A percentile compares a stretch with the other conserved stretches of the same genome.
Evolutionary conservation across 2,113 vertebrate genomes (phyloP).

Genomic region (Thamnaconus septentrionalis): DNA sequence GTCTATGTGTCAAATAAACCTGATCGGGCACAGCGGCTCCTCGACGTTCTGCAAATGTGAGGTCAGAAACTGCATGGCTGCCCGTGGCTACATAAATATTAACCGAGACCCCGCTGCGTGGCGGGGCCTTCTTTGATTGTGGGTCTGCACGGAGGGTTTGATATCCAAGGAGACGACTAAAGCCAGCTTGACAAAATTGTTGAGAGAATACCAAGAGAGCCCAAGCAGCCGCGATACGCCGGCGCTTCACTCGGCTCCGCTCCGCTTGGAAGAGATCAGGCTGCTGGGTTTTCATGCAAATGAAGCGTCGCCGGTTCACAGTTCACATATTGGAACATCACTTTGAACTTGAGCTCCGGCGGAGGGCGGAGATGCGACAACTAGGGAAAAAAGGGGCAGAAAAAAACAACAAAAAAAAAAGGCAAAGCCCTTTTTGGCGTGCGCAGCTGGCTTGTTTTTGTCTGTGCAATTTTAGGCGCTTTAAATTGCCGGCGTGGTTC

Average conservation of each 20-base stretch:
- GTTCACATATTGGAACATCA: slow-evolving; percentile 23
- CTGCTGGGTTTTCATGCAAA: slow-evolving; percentile 39
- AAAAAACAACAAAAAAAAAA: neutral
- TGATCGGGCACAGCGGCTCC: slow-evolving; percentile 22
- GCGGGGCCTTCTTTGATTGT: slow-evolving; percentile 68
- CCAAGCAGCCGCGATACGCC: slow-evolving; percentile 5
- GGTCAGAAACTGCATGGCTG: slow-evolving; percentile 60
- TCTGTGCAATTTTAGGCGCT: too few species aligned
- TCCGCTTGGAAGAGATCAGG: slow-evolving; percentile 45
- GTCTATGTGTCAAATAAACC: neutral
- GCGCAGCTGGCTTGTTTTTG: too few species aligned
- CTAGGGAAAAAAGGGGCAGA: slow-evolving; percentile 8
- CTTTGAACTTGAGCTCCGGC: slow-evolving; percentile 43
- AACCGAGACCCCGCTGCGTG: slow-evolving; percentile 56
- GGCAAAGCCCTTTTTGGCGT: too few species aligned
- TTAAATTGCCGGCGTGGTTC: too few species aligned
- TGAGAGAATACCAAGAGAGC: slow-evolving; percentile 42
- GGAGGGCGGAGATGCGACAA: slow-evolving; percentile 18
- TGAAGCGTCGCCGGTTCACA: slow-evolving; percentile 21
- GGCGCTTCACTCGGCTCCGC: slow-evolving; percentile 11
- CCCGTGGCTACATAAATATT: slow-evolving; percentile 76
- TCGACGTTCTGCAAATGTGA: slow-evolving; percentile 40
- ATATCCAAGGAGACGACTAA: slow-evolving; percentile 64
- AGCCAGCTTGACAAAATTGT: slow-evolving; percentile 57
- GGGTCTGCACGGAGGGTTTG: slow-evolving; percentile 50